Conservation (phyloP, 1,140 invertebrate species). For the Drosophila nasuta region DNA sequence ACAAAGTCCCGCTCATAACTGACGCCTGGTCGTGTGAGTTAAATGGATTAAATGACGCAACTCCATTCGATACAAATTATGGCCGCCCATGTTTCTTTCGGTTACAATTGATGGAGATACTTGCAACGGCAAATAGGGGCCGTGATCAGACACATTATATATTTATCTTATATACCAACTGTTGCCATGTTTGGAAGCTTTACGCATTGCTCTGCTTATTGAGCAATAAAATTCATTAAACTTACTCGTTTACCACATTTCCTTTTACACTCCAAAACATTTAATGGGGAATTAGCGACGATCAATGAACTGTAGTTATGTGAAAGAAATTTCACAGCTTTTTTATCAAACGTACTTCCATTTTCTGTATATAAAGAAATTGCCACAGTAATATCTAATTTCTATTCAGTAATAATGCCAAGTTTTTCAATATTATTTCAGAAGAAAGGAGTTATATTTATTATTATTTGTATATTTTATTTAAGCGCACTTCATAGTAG, state of each 20-base stretch:
- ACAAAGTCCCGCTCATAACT: slow-evolving; percentile 61
- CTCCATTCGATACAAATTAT: slow-evolving; percentile 73
- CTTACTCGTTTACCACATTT: background rate
- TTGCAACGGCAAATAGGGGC: slow-evolving; percentile 17
- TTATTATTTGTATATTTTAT: no score
- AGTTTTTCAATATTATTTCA: no score
- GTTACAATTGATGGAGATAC: slow-evolving; percentile 44
- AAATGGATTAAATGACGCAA: slow-evolving; percentile 78
- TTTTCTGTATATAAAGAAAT: background rate
- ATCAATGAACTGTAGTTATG: background rate
- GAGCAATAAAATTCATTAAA: slow-evolving; percentile 3
- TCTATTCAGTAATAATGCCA: no score
- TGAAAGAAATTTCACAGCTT: background rate
- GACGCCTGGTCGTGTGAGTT: slow-evolving; percentile 47
- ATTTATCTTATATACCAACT: slow-evolving; percentile 1
- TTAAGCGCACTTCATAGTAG: no score
- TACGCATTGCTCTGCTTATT: background rate
- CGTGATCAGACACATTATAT: slow-evolving; percentile 5
- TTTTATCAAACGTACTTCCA: background rate
- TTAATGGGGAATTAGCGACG: background rate
- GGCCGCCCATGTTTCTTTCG: slow-evolving; percentile 37
- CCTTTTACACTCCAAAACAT: background rate
- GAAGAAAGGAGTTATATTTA: no score
- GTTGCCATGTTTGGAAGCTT: background rate
- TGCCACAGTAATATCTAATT: no score